Evolutionary conservation across 2,113 vertebrate genomes (phyloP).

Genomic region (Fukomys damarensis): DNA sequence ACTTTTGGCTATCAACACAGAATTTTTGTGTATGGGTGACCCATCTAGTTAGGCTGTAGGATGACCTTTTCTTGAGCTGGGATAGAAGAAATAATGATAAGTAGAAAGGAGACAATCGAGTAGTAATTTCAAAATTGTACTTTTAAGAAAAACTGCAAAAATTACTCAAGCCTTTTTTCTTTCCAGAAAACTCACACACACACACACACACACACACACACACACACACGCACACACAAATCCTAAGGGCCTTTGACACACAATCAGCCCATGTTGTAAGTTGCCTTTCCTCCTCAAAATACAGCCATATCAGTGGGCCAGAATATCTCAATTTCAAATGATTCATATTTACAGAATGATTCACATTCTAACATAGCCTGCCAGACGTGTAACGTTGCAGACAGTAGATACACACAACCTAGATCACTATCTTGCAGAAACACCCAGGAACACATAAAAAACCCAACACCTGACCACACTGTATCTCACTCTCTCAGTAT

Average conservation of each 20-base stretch:
- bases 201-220: no score
- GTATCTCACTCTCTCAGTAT: neutral
- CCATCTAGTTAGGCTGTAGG: neutral
- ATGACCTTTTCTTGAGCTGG: neutral
- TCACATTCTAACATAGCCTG: neutral
- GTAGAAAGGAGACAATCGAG: neutral
- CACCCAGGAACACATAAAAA: neutral
- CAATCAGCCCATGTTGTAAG: neutral
- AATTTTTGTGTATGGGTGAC: neutral
- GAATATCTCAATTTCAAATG: neutral
- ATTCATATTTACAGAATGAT: neutral
- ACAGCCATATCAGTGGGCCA: neutral
- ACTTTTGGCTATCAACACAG: neutral
- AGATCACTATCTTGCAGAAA: neutral
- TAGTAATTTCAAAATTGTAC: neutral
- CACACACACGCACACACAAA: neutral
- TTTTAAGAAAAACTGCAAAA: neutral
- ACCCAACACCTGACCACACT: neutral
- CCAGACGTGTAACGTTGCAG: neutral
- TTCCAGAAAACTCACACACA: neutral
- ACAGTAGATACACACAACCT: neutral
- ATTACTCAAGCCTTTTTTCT: neutral
- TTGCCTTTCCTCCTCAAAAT: neutral
- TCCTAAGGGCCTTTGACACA: neutral
- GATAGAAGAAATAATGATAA: neutral